Percentiles rank a stretch among this genome's conserved stretches.
These are phyloP conservation scores for Ooceraea biroi DNA, from an alignment of 1,140 invertebrate species.

Conservation along the genomic window DNA sequence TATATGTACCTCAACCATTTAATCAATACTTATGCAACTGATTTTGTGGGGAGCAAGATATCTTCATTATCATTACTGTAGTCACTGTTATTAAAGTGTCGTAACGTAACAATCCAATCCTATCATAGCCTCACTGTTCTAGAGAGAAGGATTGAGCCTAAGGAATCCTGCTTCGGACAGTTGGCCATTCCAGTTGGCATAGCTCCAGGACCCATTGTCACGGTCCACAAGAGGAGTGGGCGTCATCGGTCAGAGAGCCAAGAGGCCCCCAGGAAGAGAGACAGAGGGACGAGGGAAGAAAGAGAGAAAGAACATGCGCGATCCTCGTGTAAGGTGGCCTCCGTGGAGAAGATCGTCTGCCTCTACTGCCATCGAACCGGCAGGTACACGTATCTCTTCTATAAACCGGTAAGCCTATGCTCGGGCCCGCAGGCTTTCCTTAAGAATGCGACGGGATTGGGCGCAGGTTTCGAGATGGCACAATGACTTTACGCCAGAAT, in stretches of 20 bases:
- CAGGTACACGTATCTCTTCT: slow-evolving; percentile 60
- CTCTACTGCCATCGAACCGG: slow-evolving; percentile 35
- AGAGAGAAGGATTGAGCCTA: not conserved
- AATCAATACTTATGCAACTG: not conserved
- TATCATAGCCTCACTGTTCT: not conserved
- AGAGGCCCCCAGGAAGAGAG: not conserved
- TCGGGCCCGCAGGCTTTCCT: not conserved
- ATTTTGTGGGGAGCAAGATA: not conserved
- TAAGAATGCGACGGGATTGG: slow-evolving; percentile 18
- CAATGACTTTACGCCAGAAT: not conserved
- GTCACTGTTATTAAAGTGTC: not conserved
- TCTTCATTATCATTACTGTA: not conserved
- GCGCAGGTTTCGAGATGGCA: not conserved
- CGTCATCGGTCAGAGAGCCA: slow-evolving; percentile 11
- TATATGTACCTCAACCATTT: not conserved
- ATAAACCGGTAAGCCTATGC: slow-evolving; percentile 41
- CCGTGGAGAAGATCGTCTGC: slow-evolving; percentile 46
- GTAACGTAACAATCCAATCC: no score
- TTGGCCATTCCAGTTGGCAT: slow-evolving; percentile 59
- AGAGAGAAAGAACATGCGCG: not conserved
- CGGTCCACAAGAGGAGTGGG: slow-evolving; percentile 16
- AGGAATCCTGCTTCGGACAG: slow-evolving; percentile 1
- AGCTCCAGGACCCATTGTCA: slow-evolving; percentile 57
- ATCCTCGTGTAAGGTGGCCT: slow-evolving; percentile 23
- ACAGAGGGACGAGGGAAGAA: slow-evolving; percentile 22